Percentiles rank a stretch among this genome's conserved stretches.
Conservation (phyloP, 2,113 vertebrate species). For the Gracilinanus agilis region DNA sequence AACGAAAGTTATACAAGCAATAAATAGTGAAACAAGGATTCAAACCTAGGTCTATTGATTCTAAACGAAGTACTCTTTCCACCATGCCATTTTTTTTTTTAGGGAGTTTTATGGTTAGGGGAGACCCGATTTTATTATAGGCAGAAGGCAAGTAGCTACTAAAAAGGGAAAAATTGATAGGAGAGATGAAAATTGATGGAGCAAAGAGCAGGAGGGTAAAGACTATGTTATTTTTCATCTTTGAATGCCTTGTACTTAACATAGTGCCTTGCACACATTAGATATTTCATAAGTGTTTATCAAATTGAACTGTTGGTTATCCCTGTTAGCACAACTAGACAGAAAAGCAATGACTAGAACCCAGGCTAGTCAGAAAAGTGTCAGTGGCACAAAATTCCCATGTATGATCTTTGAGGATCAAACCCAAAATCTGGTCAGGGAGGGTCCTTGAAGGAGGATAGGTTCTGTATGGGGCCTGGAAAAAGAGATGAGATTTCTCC, state of each 20-base stretch:
- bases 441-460: neutral
- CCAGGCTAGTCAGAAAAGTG: too few relatives aligned
- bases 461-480: neutral
- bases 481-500: neutral
- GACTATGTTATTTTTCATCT: neutral
- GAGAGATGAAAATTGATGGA: neutral
- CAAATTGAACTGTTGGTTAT: neutral
- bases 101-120: neutral
- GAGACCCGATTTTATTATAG: neutral
- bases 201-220: neutral
- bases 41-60: neutral
- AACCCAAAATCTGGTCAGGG: neutral
- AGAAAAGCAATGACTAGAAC: neutral
- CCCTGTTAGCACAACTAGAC: neutral
- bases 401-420: neutral
- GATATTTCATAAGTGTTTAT: neutral
- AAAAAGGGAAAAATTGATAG: neutral
- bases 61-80: neutral
- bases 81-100: neutral
- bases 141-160: neutral
- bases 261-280: neutral
- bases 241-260: neutral
- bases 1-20: neutral
- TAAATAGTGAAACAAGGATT: neutral
- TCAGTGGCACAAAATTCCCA: neutral